Percentiles rank a stretch among this genome's conserved stretches.
phyloP scores from a whole-genome alignment of 2,113 vertebrate species.

The Azemiops feae region DNA sequence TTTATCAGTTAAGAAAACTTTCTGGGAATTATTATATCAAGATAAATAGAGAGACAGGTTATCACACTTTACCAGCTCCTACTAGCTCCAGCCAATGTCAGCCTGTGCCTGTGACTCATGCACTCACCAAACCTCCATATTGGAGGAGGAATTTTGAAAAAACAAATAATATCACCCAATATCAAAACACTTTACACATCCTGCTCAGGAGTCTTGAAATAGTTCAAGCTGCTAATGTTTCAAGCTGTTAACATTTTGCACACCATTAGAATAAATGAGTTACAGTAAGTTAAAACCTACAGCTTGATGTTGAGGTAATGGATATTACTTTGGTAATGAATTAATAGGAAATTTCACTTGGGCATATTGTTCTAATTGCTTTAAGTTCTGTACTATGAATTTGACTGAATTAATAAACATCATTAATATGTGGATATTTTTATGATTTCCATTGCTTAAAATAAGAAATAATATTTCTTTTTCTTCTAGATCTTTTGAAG shows the following conservation, averaged over 20 bases:
- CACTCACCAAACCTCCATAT: not conserved
- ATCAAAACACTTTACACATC: not conserved
- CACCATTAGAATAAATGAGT: not conserved
- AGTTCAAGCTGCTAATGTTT: not conserved
- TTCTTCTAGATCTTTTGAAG: conserved; percentile 88
- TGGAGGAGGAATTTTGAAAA: not conserved
- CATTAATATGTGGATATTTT: not conserved
- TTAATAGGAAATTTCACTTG: not conserved
- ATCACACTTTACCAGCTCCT: not conserved
- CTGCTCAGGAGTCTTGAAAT: not conserved
- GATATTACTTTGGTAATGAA: not conserved
- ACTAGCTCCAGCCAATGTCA: not conserved
- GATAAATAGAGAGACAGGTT: not conserved
- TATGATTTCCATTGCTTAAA: not conserved
- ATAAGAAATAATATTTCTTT: conserved; percentile 8
- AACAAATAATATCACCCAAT: not conserved
- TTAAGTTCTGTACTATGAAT: not conserved
- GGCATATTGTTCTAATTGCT: not conserved
- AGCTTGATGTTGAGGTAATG: not conserved
- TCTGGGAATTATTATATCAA: not conserved
- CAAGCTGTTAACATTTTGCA: not conserved
- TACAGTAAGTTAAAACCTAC: not conserved
- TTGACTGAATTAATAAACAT: not conserved
- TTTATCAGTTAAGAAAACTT: not conserved
- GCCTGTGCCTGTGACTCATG: not conserved